Percentiles rank a stretch among this genome's conserved stretches.
Conservation (phyloP, 2,888 invertebrate species). For the Trimorus sp. region DNA sequence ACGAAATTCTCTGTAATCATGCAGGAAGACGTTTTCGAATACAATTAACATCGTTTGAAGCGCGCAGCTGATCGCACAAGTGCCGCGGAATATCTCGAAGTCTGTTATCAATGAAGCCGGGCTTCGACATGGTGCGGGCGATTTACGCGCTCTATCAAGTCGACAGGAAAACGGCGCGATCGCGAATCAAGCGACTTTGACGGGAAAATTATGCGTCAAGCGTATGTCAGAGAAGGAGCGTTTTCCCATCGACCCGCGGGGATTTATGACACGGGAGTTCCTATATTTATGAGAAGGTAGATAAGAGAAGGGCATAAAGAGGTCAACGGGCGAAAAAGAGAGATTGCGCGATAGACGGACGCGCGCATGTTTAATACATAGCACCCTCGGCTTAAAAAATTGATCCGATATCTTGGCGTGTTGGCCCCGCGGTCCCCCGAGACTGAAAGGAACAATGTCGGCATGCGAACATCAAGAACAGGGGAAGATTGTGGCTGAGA, state of each 20-base stretch:
- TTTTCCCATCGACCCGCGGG: conserved; percentile 46
- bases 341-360: conserved; percentile 10
- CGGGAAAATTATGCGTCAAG: conserved; percentile 54
- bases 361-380: conserved; percentile 37
- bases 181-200: conserved; percentile 41
- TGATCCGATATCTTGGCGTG: conserved; percentile 81
- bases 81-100: neutral
- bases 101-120: neutral
- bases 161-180: conserved; percentile 32
- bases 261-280: conserved; percentile 38
- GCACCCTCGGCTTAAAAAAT: conserved; percentile 82
- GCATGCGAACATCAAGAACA: conserved; percentile 73
- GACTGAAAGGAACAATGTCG: conserved; percentile 80
- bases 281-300: conserved; percentile 49
- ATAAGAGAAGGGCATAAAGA: conserved; percentile 57
- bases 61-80: neutral
- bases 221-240: conserved; percentile 50
- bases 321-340: conserved; percentile 47
- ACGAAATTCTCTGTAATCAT: too few species aligned
- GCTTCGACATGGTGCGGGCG: conserved; percentile 6
- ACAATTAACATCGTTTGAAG: too few species aligned
- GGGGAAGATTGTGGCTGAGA: conserved; percentile 61
- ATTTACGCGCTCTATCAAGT: conserved; percentile 39
- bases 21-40: too few species aligned
- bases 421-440: conserved; percentile 78